These are phyloP conservation scores for Rhincodon typus DNA, from an alignment of 2,797 vertebrate species.

Conservation along the genomic window DNA sequence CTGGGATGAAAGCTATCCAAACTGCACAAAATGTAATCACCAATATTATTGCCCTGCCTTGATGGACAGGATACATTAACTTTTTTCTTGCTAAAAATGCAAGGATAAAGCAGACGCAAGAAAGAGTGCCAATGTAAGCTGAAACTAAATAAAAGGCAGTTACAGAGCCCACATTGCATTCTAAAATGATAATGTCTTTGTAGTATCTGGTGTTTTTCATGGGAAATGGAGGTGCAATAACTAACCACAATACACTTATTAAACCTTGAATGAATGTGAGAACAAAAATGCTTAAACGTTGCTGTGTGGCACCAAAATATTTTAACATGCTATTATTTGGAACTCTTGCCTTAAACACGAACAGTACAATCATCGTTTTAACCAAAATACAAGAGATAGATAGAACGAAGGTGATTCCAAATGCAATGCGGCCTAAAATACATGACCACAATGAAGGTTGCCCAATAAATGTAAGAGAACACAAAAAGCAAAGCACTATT, in stretches of 20 bases:
- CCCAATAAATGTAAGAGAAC: constrained; percentile 18
- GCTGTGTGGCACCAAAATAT: background rate
- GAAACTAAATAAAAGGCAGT: too few relatives aligned
- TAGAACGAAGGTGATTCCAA: background rate
- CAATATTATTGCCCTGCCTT: too few relatives aligned
- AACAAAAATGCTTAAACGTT: background rate
- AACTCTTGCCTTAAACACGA: background rate
- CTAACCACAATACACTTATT: background rate
- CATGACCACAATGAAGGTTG: background rate
- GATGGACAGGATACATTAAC: too few relatives aligned
- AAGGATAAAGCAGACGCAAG: too few relatives aligned
- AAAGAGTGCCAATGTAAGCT: too few relatives aligned
- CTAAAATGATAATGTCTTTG: too few relatives aligned
- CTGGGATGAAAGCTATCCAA: too few relatives aligned
- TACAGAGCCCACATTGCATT: too few relatives aligned
- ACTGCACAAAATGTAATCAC: too few relatives aligned
- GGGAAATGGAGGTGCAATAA: background rate
- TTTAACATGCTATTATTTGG: background rate
- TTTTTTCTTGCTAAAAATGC: too few relatives aligned
- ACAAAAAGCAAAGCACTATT: background rate
- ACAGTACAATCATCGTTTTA: background rate
- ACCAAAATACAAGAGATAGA: constrained; percentile 14
- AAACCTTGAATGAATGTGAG: background rate
- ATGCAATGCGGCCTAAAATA: background rate
- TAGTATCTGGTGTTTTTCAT: background rate